Evolutionary conservation across 2,888 invertebrate genomes (phyloP).

Genomic region (Lapara coniferarum): DNA sequence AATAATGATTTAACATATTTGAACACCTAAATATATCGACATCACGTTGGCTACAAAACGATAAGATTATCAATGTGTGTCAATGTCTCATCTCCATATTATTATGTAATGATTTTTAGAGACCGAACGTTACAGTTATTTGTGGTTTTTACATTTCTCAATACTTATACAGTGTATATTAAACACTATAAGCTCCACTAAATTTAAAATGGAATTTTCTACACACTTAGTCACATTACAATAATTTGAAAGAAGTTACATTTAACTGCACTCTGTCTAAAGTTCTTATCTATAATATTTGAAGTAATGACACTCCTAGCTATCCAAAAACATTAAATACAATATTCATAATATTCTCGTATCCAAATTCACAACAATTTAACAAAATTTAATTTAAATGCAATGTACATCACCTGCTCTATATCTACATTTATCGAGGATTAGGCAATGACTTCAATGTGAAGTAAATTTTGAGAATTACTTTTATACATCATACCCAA

Average conservation of each 20-base stretch:
- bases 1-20: not conserved
- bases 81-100: constrained; percentile 14
- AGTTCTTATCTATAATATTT: not conserved
- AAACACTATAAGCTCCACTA: not conserved
- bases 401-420: constrained; percentile 37
- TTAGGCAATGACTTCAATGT: constrained; percentile 41
- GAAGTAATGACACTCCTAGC: not conserved
- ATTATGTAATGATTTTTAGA: not conserved
- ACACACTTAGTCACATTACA: not conserved
- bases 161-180: not conserved
- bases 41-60: constrained; percentile 3
- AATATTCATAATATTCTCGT: not conserved
- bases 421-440: constrained; percentile 10
- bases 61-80: constrained; percentile 22
- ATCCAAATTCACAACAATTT: constrained; percentile 1
- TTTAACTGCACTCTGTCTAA: not conserved
- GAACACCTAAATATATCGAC: constrained; percentile 1
- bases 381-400: constrained; percentile 41
- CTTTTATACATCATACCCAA: constrained; percentile 1
- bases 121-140: not conserved
- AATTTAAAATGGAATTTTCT: not conserved
- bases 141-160: not conserved
- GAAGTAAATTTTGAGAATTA: constrained; percentile 34
- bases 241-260: not conserved
- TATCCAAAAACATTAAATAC: constrained; percentile 9